These are phyloP conservation scores for Nematostella vectensis DNA, from an alignment of 92 coral and sea anemone genomes.

Conservation along the genomic window DNA sequence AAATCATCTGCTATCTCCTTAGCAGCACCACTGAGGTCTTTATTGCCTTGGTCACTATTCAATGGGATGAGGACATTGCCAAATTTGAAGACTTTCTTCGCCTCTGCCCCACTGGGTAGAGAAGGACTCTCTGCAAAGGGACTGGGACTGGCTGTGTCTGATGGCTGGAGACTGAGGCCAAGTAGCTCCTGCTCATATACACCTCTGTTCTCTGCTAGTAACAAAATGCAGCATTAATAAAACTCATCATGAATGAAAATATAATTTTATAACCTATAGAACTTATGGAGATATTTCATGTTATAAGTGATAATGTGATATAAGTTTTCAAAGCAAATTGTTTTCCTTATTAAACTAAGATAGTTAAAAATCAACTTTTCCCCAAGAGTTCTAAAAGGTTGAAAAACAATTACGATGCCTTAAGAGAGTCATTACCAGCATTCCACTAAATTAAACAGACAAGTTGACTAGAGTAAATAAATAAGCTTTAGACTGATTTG, in stretches of 20 bases:
- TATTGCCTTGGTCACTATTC: slow-evolving; percentile 23
- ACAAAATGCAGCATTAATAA: not conserved
- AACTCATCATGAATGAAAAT: not conserved
- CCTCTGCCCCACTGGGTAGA: slow-evolving; percentile 5
- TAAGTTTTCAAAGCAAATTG: too few species aligned
- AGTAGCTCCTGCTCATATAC: slow-evolving; percentile 66
- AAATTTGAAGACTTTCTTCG: slow-evolving; percentile 63
- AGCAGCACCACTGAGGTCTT: slow-evolving; percentile 56
- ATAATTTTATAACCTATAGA: too few species aligned
- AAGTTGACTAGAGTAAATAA: too few species aligned
- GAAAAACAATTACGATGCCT: too few species aligned
- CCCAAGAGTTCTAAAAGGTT: too few species aligned
- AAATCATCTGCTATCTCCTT: slow-evolving; percentile 50
- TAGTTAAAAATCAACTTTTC: too few species aligned
- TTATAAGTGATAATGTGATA: too few species aligned
- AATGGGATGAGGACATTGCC: slow-evolving; percentile 71
- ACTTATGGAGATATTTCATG: too few species aligned
- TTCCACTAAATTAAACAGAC: too few species aligned
- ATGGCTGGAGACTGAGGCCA: slow-evolving; percentile 59
- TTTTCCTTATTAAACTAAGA: too few species aligned
- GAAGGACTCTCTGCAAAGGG: slow-evolving; percentile 25
- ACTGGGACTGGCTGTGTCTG: slow-evolving; percentile 25
- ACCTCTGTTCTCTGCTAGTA: slow-evolving; percentile 58
- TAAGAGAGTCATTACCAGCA: too few species aligned
- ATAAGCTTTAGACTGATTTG: too few species aligned